phyloP scores from a whole-genome alignment of 2,113 vertebrate genomes.

The Lycocorax pyrrhopterus region DNA sequence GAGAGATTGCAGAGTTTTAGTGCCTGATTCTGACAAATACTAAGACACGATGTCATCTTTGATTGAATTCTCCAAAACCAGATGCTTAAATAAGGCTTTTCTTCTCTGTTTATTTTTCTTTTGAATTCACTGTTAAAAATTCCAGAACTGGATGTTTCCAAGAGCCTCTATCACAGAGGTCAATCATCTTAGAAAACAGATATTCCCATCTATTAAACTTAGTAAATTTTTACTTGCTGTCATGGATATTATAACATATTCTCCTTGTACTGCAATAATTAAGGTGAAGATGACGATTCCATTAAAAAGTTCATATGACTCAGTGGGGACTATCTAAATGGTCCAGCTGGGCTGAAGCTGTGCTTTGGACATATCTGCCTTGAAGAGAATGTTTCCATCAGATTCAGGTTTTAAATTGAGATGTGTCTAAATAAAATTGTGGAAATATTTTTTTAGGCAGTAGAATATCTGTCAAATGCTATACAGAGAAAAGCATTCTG shows the following conservation, averaged over 20 bases:
- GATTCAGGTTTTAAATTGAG: not conserved
- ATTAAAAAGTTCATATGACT: conserved; percentile 44
- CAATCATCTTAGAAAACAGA: conserved; percentile 2
- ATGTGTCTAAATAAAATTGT: not conserved
- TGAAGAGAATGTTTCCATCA: not conserved
- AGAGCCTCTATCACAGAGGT: not conserved
- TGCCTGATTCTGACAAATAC: not conserved
- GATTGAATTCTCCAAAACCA: not conserved
- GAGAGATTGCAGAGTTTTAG: not conserved
- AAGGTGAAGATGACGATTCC: conserved; percentile 34
- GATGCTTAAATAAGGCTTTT: not conserved
- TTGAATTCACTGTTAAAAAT: not conserved
- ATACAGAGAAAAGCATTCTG: not conserved
- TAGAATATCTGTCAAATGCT: not conserved
- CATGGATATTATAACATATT: conserved; percentile 28
- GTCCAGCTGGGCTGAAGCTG: not conserved
- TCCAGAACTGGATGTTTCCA: not conserved
- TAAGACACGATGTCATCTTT: not conserved
- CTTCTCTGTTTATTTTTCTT: not conserved
- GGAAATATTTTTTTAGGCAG: not conserved
- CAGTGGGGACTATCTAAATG: not conserved
- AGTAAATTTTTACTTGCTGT: conserved; percentile 38
- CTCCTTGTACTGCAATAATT: conserved; percentile 40
- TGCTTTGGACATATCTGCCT: not conserved
- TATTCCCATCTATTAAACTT: not conserved